Base-by-base conservation (phyloP, 2,797 vertebrate species). In the Nothura maculosa region DNA sequence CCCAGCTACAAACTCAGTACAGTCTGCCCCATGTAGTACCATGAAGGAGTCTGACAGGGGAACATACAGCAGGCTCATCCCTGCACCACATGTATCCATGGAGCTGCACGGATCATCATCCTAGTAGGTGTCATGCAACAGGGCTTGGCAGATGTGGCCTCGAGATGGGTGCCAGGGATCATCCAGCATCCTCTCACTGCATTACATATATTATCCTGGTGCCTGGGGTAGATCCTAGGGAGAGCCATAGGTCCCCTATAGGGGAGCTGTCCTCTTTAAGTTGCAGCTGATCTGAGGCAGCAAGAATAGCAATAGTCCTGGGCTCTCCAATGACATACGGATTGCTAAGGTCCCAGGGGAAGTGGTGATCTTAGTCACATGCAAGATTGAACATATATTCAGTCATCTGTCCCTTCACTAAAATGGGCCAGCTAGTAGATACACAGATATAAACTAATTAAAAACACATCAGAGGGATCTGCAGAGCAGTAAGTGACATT, bases 291-390 rank as follows among this genome's bases (percentile, higher is more conserved):
- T 42, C 58, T 1, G 3, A 88, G 58, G 32, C 60, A 92, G 82
- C 76, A 87, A 90, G 34, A 92, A 83, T 10, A 94, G 68, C 63
- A 95, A 60, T 78, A 84, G 43, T 70, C 85, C 73, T 9, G 74
- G 66, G 55, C 54, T 91, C n/a, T 42, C 69, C 20, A 73, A 62
- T 52, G 67, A 91, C 48, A 16, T 55, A 84, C 30, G 74, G 75
- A 83, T 74, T 88, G 73, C 47, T 42, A 84, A 48, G 43, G 77
- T 92, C 69, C 48, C 50, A 47, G 45, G 38, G 73, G 42, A 87
- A 81, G 60, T 16, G 7, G 42, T 32, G 80, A 57, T 81, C 73
- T 87, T 62, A 54, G 6, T 67, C 2, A 82, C 74, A 88, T 43
- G n/a, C 68, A 89, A 45, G 52, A 83, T 67, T 78, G 86, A 96